Conservation (phyloP, 2,797 vertebrate species). For the Psittacula derbiana region DNA sequence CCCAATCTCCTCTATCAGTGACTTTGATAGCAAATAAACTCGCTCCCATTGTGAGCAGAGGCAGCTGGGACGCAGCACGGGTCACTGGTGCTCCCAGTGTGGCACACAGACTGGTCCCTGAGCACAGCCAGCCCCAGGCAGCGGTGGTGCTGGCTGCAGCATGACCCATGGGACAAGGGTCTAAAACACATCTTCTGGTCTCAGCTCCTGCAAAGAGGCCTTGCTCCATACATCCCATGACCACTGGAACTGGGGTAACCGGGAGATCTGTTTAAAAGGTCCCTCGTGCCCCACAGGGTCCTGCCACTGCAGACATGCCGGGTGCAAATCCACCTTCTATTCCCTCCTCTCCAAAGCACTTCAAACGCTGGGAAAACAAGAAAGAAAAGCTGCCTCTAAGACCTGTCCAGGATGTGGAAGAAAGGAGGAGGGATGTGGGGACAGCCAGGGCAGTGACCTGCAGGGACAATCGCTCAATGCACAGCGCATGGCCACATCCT, state of each 20-base stretch:
- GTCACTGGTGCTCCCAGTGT: background rate
- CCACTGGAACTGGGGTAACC: background rate
- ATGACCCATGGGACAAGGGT: accelerated
- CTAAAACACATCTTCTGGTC: background rate
- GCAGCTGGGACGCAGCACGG: background rate
- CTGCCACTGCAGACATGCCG: background rate
- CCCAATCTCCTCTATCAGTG: background rate
- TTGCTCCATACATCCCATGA: background rate
- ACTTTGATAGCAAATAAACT: background rate
- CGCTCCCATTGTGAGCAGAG: background rate
- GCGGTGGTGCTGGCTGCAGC: background rate
- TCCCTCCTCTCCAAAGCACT: background rate
- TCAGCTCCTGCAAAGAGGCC: background rate
- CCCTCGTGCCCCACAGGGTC: accelerated
- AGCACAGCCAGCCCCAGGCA: background rate
- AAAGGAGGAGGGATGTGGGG: background rate
- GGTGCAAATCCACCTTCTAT: background rate
- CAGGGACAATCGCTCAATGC: accelerated
- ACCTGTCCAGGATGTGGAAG: background rate
- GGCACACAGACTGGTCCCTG: accelerated
- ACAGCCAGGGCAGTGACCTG: background rate
- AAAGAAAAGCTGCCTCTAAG: background rate
- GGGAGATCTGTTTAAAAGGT: background rate
- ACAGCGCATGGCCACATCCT: accelerated
- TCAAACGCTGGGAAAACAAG: background rate